Evolutionary conservation across 37 sponge, comb jelly and placozoan genomes (phyloP).

Genomic region (Sycon ciliatum): DNA sequence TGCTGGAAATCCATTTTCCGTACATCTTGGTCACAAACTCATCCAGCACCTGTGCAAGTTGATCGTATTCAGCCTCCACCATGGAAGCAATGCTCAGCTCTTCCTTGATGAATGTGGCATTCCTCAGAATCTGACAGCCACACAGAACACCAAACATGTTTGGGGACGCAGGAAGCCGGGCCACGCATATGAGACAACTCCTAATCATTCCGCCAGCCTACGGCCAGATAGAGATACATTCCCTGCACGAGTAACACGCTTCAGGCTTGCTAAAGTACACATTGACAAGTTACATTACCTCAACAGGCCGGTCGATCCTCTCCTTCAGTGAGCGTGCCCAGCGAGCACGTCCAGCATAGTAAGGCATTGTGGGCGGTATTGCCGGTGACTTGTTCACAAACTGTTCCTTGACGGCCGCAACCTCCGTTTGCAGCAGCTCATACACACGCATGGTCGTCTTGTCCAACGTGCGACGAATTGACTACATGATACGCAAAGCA

Average conservation of each 20-base stretch:
- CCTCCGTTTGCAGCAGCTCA: constrained; percentile 73
- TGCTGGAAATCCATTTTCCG: constrained; percentile 74
- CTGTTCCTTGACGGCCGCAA: constrained; percentile 90
- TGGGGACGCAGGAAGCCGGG: too few relatives aligned
- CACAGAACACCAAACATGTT: neutral
- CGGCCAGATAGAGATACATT: too few relatives aligned
- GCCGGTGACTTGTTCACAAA: constrained; percentile 52
- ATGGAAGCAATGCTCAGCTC: too few relatives aligned
- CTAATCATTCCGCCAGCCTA: too few relatives aligned
- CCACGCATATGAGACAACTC: too few relatives aligned
- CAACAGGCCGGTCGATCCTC: constrained; percentile 83
- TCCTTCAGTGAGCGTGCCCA: constrained; percentile 81
- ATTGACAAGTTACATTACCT: constrained; percentile 30
- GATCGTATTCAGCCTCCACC: constrained; percentile 60
- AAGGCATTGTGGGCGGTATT: constrained; percentile 59
- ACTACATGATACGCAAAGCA: constrained; percentile 26
- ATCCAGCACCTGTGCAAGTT: constrained; percentile 74
- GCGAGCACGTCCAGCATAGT: constrained; percentile 72
- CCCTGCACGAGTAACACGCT: too few relatives aligned
- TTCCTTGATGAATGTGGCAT: constrained; percentile 75
- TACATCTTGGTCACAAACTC: constrained; percentile 88
- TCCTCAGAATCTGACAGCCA: constrained; percentile 44
- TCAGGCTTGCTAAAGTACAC: neutral
- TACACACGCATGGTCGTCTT: constrained; percentile 85
- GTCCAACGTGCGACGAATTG: constrained; percentile 80